phyloP scores from a whole-genome alignment of 2,113 vertebrate species.

The Willisornis vidua region DNA sequence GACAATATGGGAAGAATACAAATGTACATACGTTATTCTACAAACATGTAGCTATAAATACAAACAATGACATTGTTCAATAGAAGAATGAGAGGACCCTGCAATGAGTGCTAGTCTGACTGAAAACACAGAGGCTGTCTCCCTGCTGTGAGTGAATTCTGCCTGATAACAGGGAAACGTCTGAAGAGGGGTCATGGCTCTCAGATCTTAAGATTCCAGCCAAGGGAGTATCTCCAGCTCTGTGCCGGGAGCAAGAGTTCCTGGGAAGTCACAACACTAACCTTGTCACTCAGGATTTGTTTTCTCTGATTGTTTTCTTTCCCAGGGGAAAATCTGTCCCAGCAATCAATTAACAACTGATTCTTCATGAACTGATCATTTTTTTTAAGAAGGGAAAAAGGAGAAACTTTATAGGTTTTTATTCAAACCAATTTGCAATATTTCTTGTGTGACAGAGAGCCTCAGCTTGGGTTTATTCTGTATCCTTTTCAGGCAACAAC shows the following conservation, averaged over 20 bases:
- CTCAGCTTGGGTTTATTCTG: background rate
- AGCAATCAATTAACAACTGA: background rate
- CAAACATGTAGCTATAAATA: background rate
- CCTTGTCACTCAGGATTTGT: background rate
- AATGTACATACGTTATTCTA: background rate
- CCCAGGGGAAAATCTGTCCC: background rate
- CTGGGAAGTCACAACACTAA: accelerated
- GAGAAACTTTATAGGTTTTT: background rate
- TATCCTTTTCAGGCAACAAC: background rate
- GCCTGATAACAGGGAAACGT: background rate
- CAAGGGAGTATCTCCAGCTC: background rate
- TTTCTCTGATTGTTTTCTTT: background rate
- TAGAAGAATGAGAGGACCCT: background rate
- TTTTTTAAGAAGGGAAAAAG: background rate
- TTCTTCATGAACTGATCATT: background rate
- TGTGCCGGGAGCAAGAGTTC: background rate
- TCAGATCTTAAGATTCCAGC: background rate
- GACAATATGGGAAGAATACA: background rate
- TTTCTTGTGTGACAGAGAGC: background rate
- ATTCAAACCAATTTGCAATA: background rate
- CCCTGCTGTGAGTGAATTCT: background rate
- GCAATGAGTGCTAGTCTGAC: background rate
- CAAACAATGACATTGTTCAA: background rate
- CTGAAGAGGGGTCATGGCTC: background rate
- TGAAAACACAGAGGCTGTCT: background rate